phyloP scores from a whole-genome alignment of 1,140 invertebrate genomes.

The Plectus sambesii region DNA sequence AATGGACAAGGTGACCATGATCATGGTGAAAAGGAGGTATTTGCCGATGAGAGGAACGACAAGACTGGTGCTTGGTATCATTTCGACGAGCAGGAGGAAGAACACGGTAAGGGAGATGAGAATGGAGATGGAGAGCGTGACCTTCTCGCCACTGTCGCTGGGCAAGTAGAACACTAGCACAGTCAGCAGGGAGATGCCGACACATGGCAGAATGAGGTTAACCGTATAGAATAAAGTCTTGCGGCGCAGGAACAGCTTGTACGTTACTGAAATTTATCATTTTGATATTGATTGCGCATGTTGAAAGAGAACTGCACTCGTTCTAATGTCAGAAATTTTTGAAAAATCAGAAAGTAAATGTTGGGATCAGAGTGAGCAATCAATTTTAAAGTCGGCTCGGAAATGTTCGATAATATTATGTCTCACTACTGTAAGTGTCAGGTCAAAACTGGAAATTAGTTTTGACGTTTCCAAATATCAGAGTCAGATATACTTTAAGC shows the following conservation, averaged over 20 bases:
- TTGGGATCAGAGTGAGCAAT: too few relatives aligned
- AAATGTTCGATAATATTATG: too few relatives aligned
- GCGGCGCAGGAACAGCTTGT: conserved; percentile 62
- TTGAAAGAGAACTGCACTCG: too few relatives aligned
- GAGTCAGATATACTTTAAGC: too few relatives aligned
- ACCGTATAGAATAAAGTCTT: conserved; percentile 86
- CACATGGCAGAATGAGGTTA: conserved; percentile 89
- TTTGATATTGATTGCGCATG: too few relatives aligned
- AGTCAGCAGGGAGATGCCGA: conserved; percentile 84
- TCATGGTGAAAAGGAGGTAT: conserved; percentile 49
- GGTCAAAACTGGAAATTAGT: too few relatives aligned
- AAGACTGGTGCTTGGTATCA: conserved; percentile 48
- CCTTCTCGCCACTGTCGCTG: conserved; percentile 93
- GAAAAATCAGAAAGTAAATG: too few relatives aligned
- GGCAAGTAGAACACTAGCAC: conserved; percentile 96
- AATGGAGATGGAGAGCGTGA: conserved; percentile 95
- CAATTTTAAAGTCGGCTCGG: too few relatives aligned
- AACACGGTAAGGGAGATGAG: conserved; percentile 98
- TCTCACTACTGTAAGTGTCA: too few relatives aligned
- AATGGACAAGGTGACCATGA: conserved; percentile 49
- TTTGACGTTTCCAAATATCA: too few relatives aligned
- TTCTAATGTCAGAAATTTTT: conserved; percentile 9
- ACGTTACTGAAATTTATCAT: too few relatives aligned
- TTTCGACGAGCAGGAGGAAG: conserved; percentile 80
- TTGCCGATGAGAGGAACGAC: conserved; percentile 48